These are phyloP conservation scores for Zeugodacus cucurbitae DNA, from an alignment of 1,140 invertebrate species.

Conservation along the genomic window DNA sequence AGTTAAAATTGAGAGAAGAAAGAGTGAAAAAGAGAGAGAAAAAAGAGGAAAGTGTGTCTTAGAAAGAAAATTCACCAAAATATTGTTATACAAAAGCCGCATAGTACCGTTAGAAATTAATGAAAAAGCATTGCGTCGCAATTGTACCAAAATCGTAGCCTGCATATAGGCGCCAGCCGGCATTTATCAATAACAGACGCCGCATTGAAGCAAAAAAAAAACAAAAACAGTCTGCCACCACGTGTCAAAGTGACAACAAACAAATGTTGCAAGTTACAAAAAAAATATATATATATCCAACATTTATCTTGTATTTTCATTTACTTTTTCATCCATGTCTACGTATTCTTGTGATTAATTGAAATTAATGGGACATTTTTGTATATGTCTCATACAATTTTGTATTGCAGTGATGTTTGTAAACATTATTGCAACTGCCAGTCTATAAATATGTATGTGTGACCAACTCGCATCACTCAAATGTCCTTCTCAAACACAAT, in stretches of 20 bases:
- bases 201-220: neutral
- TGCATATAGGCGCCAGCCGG: neutral
- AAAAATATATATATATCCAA: neutral
- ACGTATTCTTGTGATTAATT: neutral
- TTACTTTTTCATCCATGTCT: neutral
- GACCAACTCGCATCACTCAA: neutral
- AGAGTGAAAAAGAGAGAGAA: neutral
- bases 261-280: neutral
- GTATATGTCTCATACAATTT: neutral
- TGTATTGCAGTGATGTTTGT: neutral
- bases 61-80: neutral
- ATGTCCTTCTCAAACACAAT: neutral
- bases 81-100: neutral
- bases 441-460: neutral
- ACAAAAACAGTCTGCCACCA: no score
- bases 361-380: conserved; percentile 32
- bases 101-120: neutral
- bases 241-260: conserved; percentile 26
- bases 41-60: neutral
- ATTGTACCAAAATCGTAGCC: neutral
- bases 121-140: neutral
- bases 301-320: neutral
- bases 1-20: neutral
- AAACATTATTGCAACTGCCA: neutral
- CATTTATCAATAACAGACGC: neutral